phyloP scores from a whole-genome alignment of 2,797 vertebrate genomes.

The Otus scops region DNA sequence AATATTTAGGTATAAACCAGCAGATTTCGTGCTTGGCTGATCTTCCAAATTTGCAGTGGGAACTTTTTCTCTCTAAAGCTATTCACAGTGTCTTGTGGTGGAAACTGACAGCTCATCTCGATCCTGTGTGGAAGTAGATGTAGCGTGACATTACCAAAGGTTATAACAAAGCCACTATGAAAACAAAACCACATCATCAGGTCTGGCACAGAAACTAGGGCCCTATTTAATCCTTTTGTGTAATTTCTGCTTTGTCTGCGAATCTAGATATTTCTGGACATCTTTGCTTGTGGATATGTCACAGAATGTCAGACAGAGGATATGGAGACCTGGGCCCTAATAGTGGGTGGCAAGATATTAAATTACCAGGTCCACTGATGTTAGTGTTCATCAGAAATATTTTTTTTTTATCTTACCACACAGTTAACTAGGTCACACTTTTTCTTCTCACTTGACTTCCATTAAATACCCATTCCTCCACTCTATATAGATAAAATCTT shows the following conservation, averaged over 20 bases:
- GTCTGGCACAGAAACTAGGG: constrained; percentile 13
- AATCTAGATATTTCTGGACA: constrained; percentile 1
- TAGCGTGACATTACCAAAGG: constrained; percentile 36
- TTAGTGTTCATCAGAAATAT: not conserved
- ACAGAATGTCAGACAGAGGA: not conserved
- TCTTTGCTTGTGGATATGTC: not conserved
- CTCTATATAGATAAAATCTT: not conserved
- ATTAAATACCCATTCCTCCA: not conserved
- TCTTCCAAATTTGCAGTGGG: not conserved
- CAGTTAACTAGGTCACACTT: not conserved
- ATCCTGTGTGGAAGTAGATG: constrained; percentile 29
- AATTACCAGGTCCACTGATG: not conserved
- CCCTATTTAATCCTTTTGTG: not conserved
- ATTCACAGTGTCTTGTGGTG: not conserved
- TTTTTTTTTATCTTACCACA: not conserved
- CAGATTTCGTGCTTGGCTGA: not conserved
- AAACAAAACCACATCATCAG: constrained; percentile 4
- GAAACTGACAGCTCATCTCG: constrained; percentile 1
- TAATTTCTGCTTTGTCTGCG: constrained; percentile 10
- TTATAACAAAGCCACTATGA: constrained; percentile 18
- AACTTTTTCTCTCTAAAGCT: constrained; percentile 3
- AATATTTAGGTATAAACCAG: not conserved
- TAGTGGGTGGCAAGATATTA: not conserved
- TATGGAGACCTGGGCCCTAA: not conserved
- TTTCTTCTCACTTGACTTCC: not conserved